Evolutionary conservation across 2,797 vertebrate species (phyloP).

Genomic region (Pipistrellus nathusii): DNA sequence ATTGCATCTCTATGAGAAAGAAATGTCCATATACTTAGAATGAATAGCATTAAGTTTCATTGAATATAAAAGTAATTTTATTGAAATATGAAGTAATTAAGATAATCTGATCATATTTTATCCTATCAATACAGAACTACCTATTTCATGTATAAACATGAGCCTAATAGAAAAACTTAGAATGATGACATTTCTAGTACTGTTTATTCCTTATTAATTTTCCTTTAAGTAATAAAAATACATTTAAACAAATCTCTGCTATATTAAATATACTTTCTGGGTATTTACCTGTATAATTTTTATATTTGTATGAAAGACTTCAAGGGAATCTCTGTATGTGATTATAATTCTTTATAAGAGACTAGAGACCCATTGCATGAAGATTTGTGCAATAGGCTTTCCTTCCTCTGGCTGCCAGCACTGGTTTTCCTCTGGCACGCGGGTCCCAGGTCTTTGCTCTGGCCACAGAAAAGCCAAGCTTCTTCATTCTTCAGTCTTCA

Average conservation of each 20-base stretch:
- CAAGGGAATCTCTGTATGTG: not conserved
- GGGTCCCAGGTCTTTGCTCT: too few species aligned
- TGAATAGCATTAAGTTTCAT: not conserved
- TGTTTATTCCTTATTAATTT: not conserved
- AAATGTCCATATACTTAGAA: not conserved
- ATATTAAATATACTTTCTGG: not conserved
- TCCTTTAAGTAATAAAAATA: not conserved
- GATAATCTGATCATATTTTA: not conserved
- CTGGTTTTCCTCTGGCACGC: too few species aligned
- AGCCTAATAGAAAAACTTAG: not conserved
- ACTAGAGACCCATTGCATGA: too few species aligned
- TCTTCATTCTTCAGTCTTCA: too few species aligned
- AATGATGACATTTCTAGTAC: not conserved
- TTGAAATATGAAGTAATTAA: not conserved
- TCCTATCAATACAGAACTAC: not conserved
- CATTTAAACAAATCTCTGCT: not conserved
- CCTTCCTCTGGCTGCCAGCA: too few species aligned
- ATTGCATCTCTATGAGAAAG: not conserved
- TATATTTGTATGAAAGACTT: not conserved
- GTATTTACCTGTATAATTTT: not conserved
- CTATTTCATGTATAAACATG: not conserved
- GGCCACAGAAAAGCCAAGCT: too few species aligned
- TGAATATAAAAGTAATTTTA: constrained; percentile 2
- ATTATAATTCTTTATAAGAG: not conserved
- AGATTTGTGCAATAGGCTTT: too few species aligned